phyloP scores from a whole-genome alignment of 2,113 vertebrate genomes.

The Felis catus region DNA sequence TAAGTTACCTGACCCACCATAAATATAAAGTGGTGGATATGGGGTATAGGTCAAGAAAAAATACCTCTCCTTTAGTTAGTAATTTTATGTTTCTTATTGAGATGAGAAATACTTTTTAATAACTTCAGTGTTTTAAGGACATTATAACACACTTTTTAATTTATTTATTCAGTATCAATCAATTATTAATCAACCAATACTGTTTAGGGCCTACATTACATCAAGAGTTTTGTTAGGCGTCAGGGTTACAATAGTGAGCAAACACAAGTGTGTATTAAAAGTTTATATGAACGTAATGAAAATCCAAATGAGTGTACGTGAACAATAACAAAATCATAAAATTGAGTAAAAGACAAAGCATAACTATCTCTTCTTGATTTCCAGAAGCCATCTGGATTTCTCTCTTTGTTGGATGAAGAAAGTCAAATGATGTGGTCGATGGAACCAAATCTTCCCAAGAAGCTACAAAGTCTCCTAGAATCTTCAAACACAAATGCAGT shows the following conservation, averaged over 20 bases:
- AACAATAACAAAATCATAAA: not conserved
- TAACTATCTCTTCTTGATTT: constrained; percentile 58
- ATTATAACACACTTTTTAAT: not conserved
- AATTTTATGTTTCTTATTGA: not conserved
- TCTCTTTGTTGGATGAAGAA: constrained; percentile 95
- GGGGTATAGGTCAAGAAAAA: not conserved
- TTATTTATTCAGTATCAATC: not conserved
- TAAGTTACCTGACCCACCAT: not conserved
- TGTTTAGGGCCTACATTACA: not conserved
- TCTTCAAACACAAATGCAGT: constrained; percentile 86
- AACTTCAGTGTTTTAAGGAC: not conserved
- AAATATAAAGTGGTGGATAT: not conserved
- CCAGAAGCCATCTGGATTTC: constrained; percentile 94
- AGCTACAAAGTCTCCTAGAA: constrained; percentile 91
- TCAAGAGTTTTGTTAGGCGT: not conserved
- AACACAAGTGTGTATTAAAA: not conserved
- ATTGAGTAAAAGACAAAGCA: not conserved
- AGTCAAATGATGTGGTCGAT: constrained; percentile 88
- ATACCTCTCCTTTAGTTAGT: not conserved
- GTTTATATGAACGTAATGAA: not conserved
- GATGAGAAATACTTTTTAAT: not conserved
- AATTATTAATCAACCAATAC: not conserved
- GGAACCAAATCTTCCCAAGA: constrained; percentile 92
- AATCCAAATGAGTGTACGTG: rapidly evolving
- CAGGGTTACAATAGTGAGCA: rapidly evolving